Evolutionary conservation across 1,140 invertebrate genomes (phyloP), one percentile per base, ranked within the genome.

Genomic region (Goniozus legneri): DNA sequence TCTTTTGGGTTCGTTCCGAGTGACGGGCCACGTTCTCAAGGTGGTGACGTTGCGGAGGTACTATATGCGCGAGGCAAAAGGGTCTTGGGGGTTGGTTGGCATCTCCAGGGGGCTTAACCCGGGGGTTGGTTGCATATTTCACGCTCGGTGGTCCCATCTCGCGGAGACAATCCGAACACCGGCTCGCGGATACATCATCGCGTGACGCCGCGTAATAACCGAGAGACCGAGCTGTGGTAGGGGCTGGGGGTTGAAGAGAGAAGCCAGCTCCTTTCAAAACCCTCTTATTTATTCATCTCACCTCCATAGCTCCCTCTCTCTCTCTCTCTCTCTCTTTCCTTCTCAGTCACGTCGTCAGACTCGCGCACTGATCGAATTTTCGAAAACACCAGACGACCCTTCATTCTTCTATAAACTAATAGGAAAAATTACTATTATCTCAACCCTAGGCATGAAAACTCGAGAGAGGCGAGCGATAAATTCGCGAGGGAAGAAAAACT

Each of bases 211-310:
- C 61, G 68, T 75, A 75, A 75, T 75, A 75, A 75, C 69, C 60
- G 67, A n/a, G n/a, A n/a, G n/a, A 47, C 50, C 47, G 49, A 52
- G 36, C 54, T 46, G 59, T 41, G 54, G 48, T 37, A 4, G n/a
- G n/a, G n/a, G n/a, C n/a, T n/a, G n/a, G n/a, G n/a, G n/a, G n/a
- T n/a, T n/a, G n/a, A n/a, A n/a, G n/a, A n/a, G n/a, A n/a, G n/a
- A n/a, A n/a, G 50, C 52, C 52, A 51, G 32, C 66, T 63, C 65
- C 70, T 71, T 71, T 69, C 69, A 72, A 63, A 70, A 68, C 63
- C 69, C 68, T 72, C 69, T 74, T 75, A 75, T 75, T 73, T 75
- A 73, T 75, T 73, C 72, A 73, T 75, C 68, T 73, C 69, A 67
- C 69, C 68, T 71, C 62, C 54, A 21, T 8, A 41, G 12, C 34